Base-by-base conservation (phyloP, 2,113 vertebrate genomes). In the Tetrao urogallus region DNA sequence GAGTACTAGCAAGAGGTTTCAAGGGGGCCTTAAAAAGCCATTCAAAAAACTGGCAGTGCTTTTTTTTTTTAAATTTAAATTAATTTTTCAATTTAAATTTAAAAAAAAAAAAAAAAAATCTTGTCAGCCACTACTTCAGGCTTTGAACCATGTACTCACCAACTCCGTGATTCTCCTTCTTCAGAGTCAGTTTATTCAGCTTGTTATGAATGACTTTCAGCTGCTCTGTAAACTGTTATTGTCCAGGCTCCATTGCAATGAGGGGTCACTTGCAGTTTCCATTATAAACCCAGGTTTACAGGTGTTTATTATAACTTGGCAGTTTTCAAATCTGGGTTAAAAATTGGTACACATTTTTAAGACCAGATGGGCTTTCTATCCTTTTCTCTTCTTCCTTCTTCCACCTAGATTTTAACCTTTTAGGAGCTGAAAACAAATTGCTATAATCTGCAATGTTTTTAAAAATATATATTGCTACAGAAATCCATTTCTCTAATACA, bases 291-390 rank as follows among this genome's bases (percentile, higher is more conserved):
- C 64, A 79, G 66, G 86, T 95, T 95, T 90, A 95, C 94, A 94
- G 94, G 95, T 97, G 95, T 96, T 96, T 96, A 96, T 93, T 96
- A 22, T 94, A 97, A 92, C 88, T 95, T 96, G 91, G 91, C 93
- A 92, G 94, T 94, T 96, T 88, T 86, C 74, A 96, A 96, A 94
- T 92, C 76, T 91, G 64, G 66, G 88, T 93, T 96, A 93, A 97
- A 96, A 93, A 94, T 93, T 94, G 66, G 87, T 93, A 84, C 9
- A 3, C 28, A 73, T 82, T 79, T 36, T 70, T 7, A 60, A 84
- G 66, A 70, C 83, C 92, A 95, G 81, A 93, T 96, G 86, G 89
- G 66, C 34, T 89, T 84, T 92, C 90, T 84, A 54, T 47, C 36
- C 50, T 76, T 76, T 79, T 79, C 42, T 81, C 12, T 10, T 81